Evolutionary conservation across 2,797 vertebrate genomes (phyloP).

Genomic region (Catamblyrhynchus diadema): DNA sequence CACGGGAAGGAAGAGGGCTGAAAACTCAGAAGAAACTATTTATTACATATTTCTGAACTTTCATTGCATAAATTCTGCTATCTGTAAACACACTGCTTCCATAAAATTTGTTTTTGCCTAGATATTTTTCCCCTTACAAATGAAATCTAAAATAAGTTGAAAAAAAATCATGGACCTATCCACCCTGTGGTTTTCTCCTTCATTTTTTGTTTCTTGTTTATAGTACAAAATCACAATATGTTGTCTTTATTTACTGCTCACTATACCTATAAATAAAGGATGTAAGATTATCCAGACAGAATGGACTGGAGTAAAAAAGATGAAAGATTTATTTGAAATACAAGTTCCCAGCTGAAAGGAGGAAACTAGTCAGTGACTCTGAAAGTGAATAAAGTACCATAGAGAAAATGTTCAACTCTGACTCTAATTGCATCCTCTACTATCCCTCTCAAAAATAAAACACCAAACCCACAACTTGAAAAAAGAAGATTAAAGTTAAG

Average conservation of each 20-base stretch:
- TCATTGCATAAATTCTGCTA: constrained; percentile 34
- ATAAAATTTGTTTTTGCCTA: constrained; percentile 21
- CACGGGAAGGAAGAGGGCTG: not conserved
- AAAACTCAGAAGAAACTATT: constrained; percentile 45
- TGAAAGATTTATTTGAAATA: constrained; percentile 39
- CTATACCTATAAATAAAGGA: constrained; percentile 34
- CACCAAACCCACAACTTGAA: not conserved
- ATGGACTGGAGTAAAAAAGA: not conserved
- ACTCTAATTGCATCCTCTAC: not conserved
- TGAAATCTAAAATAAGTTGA: constrained; percentile 21
- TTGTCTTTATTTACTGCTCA: constrained; percentile 39
- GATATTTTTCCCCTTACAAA: constrained; percentile 12
- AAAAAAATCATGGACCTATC: not conserved
- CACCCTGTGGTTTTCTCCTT: not conserved
- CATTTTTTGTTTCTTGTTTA: constrained; percentile 1
- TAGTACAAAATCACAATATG: not conserved
- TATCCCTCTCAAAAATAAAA: not conserved
- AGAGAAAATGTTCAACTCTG: not conserved
- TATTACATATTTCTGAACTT: constrained; percentile 44
- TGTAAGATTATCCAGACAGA: not conserved
- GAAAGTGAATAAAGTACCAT: not conserved
- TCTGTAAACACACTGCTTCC: not conserved
- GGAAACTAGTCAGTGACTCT: not conserved
- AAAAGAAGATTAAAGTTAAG: not conserved
- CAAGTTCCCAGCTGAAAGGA: not conserved